Evolutionary conservation across 2,797 vertebrate genomes (phyloP).

Genomic region (Mionectes olivaceus): DNA sequence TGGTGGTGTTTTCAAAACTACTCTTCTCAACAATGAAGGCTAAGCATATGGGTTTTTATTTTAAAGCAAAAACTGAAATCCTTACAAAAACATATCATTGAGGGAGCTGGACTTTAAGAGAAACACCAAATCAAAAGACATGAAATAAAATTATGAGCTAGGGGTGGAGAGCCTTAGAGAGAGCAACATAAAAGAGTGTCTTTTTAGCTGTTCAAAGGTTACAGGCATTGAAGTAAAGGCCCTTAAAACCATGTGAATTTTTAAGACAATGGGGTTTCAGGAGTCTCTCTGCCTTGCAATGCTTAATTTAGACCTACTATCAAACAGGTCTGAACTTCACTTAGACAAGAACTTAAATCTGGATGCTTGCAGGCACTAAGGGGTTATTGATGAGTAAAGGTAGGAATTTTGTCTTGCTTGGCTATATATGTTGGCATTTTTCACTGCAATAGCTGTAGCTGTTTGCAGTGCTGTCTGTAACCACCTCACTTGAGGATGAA

Average conservation of each 20-base stretch:
- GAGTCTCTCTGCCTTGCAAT: not conserved
- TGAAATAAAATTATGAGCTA: not conserved
- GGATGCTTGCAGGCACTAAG: not conserved
- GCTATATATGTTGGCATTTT: not conserved
- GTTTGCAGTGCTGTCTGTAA: slow-evolving; percentile 23
- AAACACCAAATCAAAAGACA: slow-evolving; percentile 6
- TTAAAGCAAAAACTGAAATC: slow-evolving; percentile 16
- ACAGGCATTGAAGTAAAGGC: not conserved
- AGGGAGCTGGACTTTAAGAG: not conserved
- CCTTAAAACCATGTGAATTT: not conserved
- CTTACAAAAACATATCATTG: not conserved
- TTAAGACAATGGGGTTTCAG: not conserved
- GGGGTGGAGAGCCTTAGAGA: not conserved
- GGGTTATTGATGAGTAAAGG: slow-evolving; percentile 3
- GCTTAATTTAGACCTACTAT: not conserved
- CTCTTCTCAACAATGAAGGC: not conserved
- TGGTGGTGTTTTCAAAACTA: slow-evolving; percentile 32
- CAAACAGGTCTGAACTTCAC: not conserved
- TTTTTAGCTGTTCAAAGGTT: not conserved
- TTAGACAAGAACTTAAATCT: not conserved
- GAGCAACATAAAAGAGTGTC: not conserved
- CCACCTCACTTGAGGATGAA: slow-evolving; percentile 22
- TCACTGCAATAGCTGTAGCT: slow-evolving; percentile 8
- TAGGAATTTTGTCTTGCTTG: slow-evolving; percentile 1
- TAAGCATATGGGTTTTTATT: slow-evolving; percentile 34